These are phyloP conservation scores for Argyrosomus regius DNA, from an alignment of 2,797 vertebrate species.

Conservation along the genomic window DNA sequence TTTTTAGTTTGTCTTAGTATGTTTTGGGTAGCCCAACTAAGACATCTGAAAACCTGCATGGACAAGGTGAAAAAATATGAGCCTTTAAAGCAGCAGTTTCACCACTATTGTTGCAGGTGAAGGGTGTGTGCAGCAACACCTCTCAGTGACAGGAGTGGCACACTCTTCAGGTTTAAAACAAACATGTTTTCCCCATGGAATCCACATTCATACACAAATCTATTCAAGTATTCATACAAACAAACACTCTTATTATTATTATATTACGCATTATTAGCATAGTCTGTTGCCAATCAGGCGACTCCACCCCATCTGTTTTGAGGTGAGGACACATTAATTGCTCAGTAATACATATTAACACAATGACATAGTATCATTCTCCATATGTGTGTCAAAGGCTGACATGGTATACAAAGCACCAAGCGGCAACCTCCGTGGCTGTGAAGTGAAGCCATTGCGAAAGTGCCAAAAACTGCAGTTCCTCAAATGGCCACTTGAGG, in stretches of 20 bases:
- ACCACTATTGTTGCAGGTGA: not conserved
- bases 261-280: conserved; percentile 12
- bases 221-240: conserved; percentile 5
- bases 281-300: not conserved
- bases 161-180: conserved; percentile 52
- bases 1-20: no score
- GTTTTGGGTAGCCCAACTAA: not conserved
- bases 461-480: no score
- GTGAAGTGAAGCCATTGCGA: no score
- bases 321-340: not conserved
- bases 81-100: conserved; percentile 6
- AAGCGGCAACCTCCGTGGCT: no score
- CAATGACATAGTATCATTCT: not conserved
- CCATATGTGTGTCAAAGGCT: no score
- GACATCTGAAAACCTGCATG: not conserved
- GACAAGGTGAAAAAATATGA: not conserved
- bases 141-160: conserved; percentile 50
- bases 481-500: no score
- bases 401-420: no score
- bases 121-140: conserved; percentile 38
- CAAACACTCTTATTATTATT: not conserved
- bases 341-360: not conserved
- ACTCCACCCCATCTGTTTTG: conserved; percentile 14
- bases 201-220: not conserved
- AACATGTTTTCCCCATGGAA: not conserved